Conservation (phyloP, 2,113 vertebrate genomes). For the Drymodes brunneopygia region DNA sequence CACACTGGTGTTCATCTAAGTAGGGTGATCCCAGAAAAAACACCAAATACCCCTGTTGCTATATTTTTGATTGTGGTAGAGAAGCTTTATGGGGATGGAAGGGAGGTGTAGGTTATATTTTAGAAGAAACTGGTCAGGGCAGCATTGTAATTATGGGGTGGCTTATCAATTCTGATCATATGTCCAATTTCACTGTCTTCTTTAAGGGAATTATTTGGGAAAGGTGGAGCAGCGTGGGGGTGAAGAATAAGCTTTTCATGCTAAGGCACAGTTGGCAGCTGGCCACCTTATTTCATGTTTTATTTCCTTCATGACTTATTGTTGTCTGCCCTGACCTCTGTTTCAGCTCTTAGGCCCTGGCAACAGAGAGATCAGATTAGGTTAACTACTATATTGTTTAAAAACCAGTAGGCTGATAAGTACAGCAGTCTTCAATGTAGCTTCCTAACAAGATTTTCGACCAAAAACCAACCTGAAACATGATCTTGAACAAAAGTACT, state of each 20-base stretch:
- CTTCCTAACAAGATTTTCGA: background rate
- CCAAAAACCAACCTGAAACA: background rate
- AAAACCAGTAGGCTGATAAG: background rate
- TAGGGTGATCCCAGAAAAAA: background rate
- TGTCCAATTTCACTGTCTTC: background rate
- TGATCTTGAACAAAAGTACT: background rate
- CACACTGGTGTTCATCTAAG: background rate
- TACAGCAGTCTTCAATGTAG: background rate
- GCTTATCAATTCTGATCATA: background rate
- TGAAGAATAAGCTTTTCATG: background rate
- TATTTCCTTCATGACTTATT: slow-evolving; percentile 31
- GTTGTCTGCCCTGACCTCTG: background rate
- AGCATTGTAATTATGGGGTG: background rate
- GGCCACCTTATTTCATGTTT: background rate
- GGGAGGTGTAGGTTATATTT: background rate
- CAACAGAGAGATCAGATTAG: slow-evolving; percentile 10
- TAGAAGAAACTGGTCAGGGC: background rate
- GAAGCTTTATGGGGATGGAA: background rate
- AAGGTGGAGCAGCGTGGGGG: background rate
- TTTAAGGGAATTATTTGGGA: background rate
- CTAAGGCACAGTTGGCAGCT: background rate
- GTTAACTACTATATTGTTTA: background rate
- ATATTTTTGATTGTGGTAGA: background rate
- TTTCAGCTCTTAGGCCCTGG: background rate
- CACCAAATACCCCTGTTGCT: background rate